Evolutionary conservation across 2,113 vertebrate species (phyloP).

Genomic region (Ammospiza caudacuta): DNA sequence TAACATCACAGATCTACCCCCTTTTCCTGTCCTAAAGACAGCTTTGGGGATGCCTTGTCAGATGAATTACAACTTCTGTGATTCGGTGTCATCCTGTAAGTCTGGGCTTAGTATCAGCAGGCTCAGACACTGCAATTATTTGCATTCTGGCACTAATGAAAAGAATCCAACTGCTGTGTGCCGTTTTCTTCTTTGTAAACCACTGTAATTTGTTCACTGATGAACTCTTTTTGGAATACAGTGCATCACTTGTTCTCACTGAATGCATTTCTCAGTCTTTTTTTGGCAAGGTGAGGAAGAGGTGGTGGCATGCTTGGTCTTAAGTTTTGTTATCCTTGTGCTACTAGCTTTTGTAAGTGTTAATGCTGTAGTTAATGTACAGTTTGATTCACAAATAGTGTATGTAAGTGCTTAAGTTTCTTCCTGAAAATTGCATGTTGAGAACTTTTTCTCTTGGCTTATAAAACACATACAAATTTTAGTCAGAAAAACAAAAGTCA

Average conservation of each 20-base stretch:
- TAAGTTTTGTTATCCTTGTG: neutral
- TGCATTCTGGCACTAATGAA: neutral
- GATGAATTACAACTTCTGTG: neutral
- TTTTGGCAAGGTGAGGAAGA: neutral
- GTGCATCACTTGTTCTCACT: neutral
- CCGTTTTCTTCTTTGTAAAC: neutral
- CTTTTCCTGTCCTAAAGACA: neutral
- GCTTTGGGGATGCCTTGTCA: neutral
- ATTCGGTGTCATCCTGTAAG: neutral
- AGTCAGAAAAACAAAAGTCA: neutral
- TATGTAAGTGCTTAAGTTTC: neutral
- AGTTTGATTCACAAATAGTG: neutral
- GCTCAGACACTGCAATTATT: neutral
- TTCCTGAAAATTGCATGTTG: neutral
- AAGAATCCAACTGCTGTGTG: neutral
- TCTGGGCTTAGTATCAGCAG: neutral
- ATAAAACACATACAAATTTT: neutral
- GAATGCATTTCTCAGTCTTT: neutral
- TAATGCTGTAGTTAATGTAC: neutral
- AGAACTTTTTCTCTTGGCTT: neutral
- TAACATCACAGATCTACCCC: neutral
- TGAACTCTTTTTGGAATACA: neutral
- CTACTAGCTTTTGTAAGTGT: neutral
- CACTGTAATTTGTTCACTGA: neutral
- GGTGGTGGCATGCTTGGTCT: neutral